phyloP scores from a whole-genome alignment of 2,888 invertebrate genomes.

The Diogma glabrata region DNA sequence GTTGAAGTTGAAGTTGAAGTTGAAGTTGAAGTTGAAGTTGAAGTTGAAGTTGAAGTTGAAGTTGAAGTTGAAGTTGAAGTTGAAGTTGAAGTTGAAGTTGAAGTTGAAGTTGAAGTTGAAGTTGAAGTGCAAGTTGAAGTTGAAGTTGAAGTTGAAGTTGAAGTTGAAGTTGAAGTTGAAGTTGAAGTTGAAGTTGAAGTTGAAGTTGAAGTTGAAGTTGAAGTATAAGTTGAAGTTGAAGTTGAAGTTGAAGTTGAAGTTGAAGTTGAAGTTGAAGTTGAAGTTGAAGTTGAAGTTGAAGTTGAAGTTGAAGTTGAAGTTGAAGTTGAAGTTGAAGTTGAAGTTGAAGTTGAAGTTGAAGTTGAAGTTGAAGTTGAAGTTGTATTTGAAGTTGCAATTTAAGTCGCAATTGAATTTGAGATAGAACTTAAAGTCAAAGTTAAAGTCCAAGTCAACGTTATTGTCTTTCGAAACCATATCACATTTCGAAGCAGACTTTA shows the following conservation, averaged over 20 bases:
- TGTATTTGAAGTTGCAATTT: slow-evolving; percentile 11
- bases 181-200: slow-evolving; percentile 14
- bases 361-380: slow-evolving; percentile 11
- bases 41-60: slow-evolving; percentile 9
- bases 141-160: slow-evolving; percentile 13
- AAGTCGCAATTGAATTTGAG: slow-evolving; percentile 11
- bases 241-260: slow-evolving; percentile 14
- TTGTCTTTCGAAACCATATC: too few species aligned
- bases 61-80: neutral
- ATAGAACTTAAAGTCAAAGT: slow-evolving; percentile 11
- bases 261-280: slow-evolving; percentile 13
- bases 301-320: slow-evolving; percentile 11
- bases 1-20: slow-evolving; percentile 12
- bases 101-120: slow-evolving; percentile 13
- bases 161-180: slow-evolving; percentile 13
- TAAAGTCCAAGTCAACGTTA: slow-evolving; percentile 5
- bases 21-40: slow-evolving; percentile 13
- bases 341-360: slow-evolving; percentile 13
- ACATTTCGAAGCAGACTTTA: too few species aligned
- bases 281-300: slow-evolving; percentile 11
- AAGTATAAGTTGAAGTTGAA: slow-evolving; percentile 13
- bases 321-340: slow-evolving; percentile 12
- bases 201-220: slow-evolving; percentile 13
- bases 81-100: slow-evolving; percentile 7
- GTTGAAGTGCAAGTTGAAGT: slow-evolving; percentile 13